phyloP scores from a whole-genome alignment of 2,888 invertebrate species.

The Spodoptera picta region DNA sequence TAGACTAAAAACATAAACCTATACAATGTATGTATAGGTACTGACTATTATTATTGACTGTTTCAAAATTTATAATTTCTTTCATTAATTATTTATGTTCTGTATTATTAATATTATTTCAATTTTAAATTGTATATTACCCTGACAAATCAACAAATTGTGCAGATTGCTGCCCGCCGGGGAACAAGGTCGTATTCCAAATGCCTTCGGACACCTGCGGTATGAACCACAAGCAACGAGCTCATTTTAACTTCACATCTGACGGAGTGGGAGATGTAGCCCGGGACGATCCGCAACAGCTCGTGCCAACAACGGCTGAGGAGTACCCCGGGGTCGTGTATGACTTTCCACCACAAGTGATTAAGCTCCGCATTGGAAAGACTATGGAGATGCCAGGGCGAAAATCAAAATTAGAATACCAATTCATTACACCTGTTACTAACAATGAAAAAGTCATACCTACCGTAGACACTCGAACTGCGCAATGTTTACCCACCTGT shows the following conservation, averaged over 20 bases:
- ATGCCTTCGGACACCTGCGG: constrained; percentile 79
- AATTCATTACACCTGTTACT: constrained; percentile 78
- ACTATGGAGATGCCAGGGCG: constrained; percentile 79
- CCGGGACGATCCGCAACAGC: constrained; percentile 79
- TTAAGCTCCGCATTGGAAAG: constrained; percentile 79
- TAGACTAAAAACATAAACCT: constrained; percentile 2
- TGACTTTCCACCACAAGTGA: constrained; percentile 78
- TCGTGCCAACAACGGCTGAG: constrained; percentile 68
- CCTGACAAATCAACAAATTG: constrained; percentile 70
- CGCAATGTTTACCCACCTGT: constrained; percentile 74
- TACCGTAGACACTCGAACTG: constrained; percentile 75
- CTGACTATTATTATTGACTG: constrained; percentile 1
- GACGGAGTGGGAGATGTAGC: constrained; percentile 80
- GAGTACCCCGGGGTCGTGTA: constrained; percentile 79
- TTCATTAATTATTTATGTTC: constrained; percentile 7
- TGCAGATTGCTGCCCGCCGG: constrained; percentile 86
- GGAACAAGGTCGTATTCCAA: constrained; percentile 85
- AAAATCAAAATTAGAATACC: constrained; percentile 81
- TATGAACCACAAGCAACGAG: constrained; percentile 79
- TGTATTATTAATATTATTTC: constrained; percentile 3
- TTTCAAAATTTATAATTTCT: constrained; percentile 29
- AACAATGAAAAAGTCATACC: constrained; percentile 70
- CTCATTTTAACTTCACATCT: constrained; percentile 80
- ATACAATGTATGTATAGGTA: neutral
- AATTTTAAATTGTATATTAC: constrained; percentile 34